phyloP scores from a whole-genome alignment of 2,797 vertebrate species.

The Amblyraja radiata region DNA sequence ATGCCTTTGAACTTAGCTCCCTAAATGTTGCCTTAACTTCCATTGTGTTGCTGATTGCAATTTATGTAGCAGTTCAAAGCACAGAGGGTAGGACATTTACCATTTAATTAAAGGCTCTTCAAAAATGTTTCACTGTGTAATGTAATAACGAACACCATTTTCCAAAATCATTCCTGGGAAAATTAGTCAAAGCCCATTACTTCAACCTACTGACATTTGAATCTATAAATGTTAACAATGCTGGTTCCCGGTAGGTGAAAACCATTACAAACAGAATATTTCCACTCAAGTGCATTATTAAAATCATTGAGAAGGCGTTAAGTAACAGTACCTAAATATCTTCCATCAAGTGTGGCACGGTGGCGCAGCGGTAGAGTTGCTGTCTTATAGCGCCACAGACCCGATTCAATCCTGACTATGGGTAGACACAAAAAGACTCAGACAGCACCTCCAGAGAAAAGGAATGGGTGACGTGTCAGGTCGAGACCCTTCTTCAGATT shows the following conservation, averaged over 20 bases:
- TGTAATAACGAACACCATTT: background rate
- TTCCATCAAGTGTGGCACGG: background rate
- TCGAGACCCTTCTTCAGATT: too few relatives aligned
- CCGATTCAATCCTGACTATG: too few relatives aligned
- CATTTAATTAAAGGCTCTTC: slow-evolving; percentile 30
- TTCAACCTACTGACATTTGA: slow-evolving; percentile 8
- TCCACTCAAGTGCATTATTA: background rate
- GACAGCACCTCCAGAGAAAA: too few relatives aligned
- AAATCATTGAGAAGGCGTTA: background rate
- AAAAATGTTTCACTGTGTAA: slow-evolving; percentile 5
- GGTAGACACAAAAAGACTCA: too few relatives aligned
- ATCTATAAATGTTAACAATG: background rate
- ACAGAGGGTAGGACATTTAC: background rate
- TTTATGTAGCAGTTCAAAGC: slow-evolving; percentile 15
- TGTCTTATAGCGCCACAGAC: too few relatives aligned
- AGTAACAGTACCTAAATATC: background rate
- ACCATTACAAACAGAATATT: slow-evolving; percentile 4
- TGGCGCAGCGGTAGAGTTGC: too few relatives aligned
- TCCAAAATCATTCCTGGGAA: background rate
- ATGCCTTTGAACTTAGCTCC: slow-evolving; percentile 1
- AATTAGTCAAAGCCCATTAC: slow-evolving; percentile 27
- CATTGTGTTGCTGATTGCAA: slow-evolving; percentile 28
- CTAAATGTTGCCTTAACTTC: background rate
- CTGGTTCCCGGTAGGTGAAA: background rate
- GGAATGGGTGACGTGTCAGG: too few relatives aligned